phyloP scores from a whole-genome alignment of 1,140 invertebrate genomes.

The Orchesella cincta region DNA sequence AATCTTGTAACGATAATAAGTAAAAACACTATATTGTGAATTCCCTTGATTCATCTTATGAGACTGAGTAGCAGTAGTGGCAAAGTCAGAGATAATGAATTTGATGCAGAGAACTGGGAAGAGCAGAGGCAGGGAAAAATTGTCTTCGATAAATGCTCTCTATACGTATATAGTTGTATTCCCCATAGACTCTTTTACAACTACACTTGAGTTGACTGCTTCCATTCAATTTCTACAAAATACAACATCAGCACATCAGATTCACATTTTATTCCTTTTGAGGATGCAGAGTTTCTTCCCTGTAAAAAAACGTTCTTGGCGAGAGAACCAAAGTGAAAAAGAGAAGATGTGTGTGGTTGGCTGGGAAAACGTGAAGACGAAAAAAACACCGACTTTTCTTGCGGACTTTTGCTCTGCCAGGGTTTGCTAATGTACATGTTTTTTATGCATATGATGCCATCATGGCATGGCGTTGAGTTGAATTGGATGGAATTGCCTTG shows the following conservation, averaged over 20 bases:
- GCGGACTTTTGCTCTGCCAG: not conserved
- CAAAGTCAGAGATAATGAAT: conserved; percentile 28
- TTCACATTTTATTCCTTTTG: conserved; percentile 22
- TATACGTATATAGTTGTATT: no score
- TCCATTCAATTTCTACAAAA: no score
- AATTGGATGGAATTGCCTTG: no score
- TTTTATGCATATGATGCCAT: no score
- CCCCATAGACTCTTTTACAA: no score
- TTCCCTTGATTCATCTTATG: not conserved
- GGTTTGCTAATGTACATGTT: no score
- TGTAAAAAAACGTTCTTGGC: conserved; percentile 14
- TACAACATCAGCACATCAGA: no score
- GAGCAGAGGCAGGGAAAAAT: not conserved
- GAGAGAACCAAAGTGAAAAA: not conserved
- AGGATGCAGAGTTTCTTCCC: conserved; percentile 13
- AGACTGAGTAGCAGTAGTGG: not conserved
- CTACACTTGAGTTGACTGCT: no score
- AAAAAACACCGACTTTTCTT: not conserved
- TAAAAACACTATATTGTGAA: not conserved
- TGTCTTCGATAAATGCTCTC: not conserved
- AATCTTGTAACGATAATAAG: conserved; percentile 10
- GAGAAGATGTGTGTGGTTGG: not conserved
- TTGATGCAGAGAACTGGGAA: conserved; percentile 10
- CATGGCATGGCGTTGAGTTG: no score
- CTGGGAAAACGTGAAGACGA: not conserved